Evolutionary conservation across 2,888 invertebrate species (phyloP).

Genomic region (Noctuana brunneofusca): DNA sequence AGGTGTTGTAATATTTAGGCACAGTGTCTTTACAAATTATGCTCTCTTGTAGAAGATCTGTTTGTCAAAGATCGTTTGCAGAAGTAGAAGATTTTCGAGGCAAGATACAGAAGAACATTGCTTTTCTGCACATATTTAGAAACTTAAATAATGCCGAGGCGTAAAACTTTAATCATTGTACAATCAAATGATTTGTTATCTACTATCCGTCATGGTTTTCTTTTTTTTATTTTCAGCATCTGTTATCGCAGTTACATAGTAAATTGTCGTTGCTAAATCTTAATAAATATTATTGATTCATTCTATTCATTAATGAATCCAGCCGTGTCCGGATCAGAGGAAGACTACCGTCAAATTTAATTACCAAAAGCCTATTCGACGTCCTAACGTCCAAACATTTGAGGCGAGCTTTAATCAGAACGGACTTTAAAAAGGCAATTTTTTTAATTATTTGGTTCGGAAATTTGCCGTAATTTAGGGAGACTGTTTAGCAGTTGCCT

Average conservation of each 20-base stretch:
- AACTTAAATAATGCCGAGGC: too few relatives aligned
- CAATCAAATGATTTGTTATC: not conserved
- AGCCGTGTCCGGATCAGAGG: slow-evolving; percentile 22
- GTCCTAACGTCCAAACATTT: slow-evolving; percentile 11
- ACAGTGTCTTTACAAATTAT: too few relatives aligned
- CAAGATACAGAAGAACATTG: too few relatives aligned
- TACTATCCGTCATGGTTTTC: not conserved
- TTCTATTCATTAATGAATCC: slow-evolving; percentile 9
- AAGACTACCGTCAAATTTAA: slow-evolving; percentile 26
- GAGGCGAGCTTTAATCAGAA: not conserved
- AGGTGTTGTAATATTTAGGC: too few relatives aligned
- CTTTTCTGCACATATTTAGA: too few relatives aligned
- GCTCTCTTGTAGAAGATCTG: too few relatives aligned
- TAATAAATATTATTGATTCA: not conserved
- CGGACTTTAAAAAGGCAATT: not conserved
- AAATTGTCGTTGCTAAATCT: not conserved
- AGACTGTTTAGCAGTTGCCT: not conserved
- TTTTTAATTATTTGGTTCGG: too few relatives aligned
- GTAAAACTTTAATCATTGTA: too few relatives aligned
- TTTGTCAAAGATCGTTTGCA: too few relatives aligned
- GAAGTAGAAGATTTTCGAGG: too few relatives aligned
- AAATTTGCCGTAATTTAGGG: too few relatives aligned
- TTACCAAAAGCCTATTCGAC: slow-evolving; percentile 12
- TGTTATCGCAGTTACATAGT: not conserved
- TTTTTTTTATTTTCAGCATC: not conserved